These are phyloP conservation scores for Salvator merianae DNA, from an alignment of 2,113 vertebrate species.

Conservation along the genomic window DNA sequence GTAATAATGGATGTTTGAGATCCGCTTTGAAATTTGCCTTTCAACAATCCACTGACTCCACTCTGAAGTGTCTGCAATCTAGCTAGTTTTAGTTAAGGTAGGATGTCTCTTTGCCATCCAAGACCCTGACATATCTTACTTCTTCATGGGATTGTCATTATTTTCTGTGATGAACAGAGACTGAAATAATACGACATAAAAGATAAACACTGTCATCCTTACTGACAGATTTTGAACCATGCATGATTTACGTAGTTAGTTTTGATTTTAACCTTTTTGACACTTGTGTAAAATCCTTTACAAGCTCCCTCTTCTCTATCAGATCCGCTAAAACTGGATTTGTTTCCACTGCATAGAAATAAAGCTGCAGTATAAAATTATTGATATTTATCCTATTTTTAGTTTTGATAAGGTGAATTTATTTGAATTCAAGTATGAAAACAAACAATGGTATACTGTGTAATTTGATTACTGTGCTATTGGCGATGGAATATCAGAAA, in stretches of 20 bases:
- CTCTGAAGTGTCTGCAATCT: neutral
- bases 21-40: too few species aligned
- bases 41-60: neutral
- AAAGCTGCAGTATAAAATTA: neutral
- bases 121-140: too few species aligned
- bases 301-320: neutral
- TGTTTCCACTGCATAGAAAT: neutral
- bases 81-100: neutral
- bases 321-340: neutral
- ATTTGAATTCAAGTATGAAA: neutral
- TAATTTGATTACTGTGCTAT: too few species aligned
- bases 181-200: neutral
- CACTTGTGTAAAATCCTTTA: neutral
- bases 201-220: neutral
- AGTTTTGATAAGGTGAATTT: neutral
- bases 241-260: neutral
- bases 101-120: neutral
- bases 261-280: constrained; percentile 17
- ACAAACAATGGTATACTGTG: neutral
- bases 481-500: too few species aligned
- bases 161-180: neutral
- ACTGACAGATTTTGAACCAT: neutral
- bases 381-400: neutral
- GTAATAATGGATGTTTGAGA: neutral
- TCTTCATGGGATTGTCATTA: too few species aligned